Conservation (phyloP, 2,888 invertebrate species). For the Automeris io region DNA sequence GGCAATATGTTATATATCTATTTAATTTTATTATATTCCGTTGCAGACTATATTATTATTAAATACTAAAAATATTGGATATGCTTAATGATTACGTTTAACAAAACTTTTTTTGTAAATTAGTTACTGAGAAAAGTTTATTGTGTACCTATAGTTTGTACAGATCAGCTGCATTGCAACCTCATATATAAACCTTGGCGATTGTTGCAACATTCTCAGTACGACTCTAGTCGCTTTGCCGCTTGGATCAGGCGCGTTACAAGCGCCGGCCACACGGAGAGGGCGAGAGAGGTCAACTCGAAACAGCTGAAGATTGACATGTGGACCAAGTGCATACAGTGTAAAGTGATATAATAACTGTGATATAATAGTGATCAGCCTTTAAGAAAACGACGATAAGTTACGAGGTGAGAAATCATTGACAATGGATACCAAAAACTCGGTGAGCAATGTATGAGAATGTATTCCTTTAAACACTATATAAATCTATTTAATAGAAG, state of each 20-base stretch:
- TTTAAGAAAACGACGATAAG: constrained; percentile 35
- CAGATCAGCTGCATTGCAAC: constrained; percentile 50
- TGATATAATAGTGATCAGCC: constrained; percentile 54
- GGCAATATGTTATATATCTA: too few relatives aligned
- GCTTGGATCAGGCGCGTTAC: constrained; percentile 68
- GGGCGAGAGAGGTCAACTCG: constrained; percentile 70
- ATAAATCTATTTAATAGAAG: not conserved
- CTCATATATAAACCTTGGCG: constrained; percentile 73
- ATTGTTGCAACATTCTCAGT: constrained; percentile 74
- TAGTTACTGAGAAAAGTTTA: too few relatives aligned
- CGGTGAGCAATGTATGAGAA: constrained; percentile 51
- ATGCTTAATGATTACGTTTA: too few relatives aligned
- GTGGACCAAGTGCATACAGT: constrained; percentile 72
- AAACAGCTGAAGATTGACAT: constrained; percentile 53
- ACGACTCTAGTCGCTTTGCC: constrained; percentile 79
- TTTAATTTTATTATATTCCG: too few relatives aligned
- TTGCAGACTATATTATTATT: too few relatives aligned
- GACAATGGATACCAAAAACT: constrained; percentile 69
- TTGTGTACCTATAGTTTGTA: too few relatives aligned
- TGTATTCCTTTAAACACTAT: not conserved
- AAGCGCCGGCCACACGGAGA: constrained; percentile 73
- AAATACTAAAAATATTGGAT: too few relatives aligned
- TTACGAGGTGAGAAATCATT: constrained; percentile 39
- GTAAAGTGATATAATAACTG: constrained; percentile 67
- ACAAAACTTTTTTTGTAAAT: too few relatives aligned